Evolutionary conservation across 2,888 invertebrate species (phyloP).

Genomic region (Drosophila niveifrons): DNA sequence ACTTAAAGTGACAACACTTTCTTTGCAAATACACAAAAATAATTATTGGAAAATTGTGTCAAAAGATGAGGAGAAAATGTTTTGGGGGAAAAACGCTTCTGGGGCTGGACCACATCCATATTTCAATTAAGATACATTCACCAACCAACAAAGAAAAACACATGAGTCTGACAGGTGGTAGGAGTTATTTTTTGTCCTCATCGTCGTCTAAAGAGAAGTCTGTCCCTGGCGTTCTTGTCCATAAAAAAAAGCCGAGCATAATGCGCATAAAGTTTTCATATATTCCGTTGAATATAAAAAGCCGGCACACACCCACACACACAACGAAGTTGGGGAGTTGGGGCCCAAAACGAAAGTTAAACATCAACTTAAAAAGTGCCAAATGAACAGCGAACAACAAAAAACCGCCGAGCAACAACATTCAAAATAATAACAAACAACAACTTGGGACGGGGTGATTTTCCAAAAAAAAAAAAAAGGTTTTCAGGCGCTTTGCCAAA

Average conservation of each 20-base stretch:
- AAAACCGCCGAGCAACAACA: constrained; percentile 7
- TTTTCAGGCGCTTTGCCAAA: not conserved
- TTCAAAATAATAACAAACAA: constrained; percentile 18
- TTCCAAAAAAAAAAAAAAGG: constrained; percentile 8
- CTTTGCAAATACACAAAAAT: too few relatives aligned
- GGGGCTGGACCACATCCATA: not conserved
- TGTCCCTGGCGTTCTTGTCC: not conserved
- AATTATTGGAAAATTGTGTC: too few relatives aligned
- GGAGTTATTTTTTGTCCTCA: not conserved
- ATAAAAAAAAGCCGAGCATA: constrained; percentile 25
- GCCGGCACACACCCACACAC: constrained; percentile 4
- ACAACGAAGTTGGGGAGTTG: constrained; percentile 11
- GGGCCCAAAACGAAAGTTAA: constrained; percentile 57
- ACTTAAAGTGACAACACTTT: too few relatives aligned
- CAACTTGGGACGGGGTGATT: not conserved
- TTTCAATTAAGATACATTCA: not conserved
- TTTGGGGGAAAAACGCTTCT: too few relatives aligned
- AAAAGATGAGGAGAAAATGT: not conserved
- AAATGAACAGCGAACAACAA: constrained; percentile 53
- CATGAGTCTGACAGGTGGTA: not conserved
- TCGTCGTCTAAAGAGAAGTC: not conserved
- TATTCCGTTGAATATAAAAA: constrained; percentile 14
- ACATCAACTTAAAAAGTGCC: constrained; percentile 65
- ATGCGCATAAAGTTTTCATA: constrained; percentile 42
- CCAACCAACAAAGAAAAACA: not conserved